These are phyloP conservation scores for Stratiomys singularior DNA, from an alignment of 2,888 invertebrate genomes.

Conservation along the genomic window DNA sequence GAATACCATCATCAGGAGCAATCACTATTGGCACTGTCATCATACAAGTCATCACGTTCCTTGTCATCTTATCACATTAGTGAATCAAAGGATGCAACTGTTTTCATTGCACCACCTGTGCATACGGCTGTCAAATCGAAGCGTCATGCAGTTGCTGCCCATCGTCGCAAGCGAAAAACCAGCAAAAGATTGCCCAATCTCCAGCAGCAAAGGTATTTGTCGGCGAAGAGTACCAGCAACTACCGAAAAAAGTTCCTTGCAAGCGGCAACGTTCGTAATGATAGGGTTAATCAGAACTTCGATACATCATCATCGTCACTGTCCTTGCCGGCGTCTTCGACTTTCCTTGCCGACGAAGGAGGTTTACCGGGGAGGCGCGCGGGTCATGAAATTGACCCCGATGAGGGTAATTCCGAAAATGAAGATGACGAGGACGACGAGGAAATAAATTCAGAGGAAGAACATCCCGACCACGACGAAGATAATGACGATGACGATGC, in stretches of 20 bases:
- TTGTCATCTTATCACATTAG: conserved; percentile 20
- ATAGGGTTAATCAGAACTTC: conserved; percentile 25
- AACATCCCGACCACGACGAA: conserved; percentile 9
- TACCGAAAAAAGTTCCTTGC: conserved; percentile 34
- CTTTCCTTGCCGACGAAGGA: conserved; percentile 48
- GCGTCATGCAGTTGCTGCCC: conserved; percentile 46
- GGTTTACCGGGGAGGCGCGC: not conserved
- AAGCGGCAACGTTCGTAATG: conserved; percentile 31
- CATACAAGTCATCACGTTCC: conserved; percentile 29
- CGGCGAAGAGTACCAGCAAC: not conserved
- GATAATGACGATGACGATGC: conserved; percentile 49
- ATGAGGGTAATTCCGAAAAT: conserved; percentile 40
- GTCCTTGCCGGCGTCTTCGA: not conserved
- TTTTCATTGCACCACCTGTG: conserved; percentile 40
- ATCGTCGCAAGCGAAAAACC: conserved; percentile 50
- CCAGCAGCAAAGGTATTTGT: conserved; percentile 13
- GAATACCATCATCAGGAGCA: not conserved
- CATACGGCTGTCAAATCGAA: conserved; percentile 47
- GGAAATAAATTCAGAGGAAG: conserved; percentile 37
- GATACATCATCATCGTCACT: not conserved
- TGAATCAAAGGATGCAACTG: conserved; percentile 12
- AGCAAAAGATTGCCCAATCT: conserved; percentile 42
- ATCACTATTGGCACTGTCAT: not conserved
- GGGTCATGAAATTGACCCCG: not conserved
- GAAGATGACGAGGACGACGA: conserved; percentile 50